Evolutionary conservation across 2,888 invertebrate species (phyloP).

Genomic region (Ypsolopha sequella): DNA sequence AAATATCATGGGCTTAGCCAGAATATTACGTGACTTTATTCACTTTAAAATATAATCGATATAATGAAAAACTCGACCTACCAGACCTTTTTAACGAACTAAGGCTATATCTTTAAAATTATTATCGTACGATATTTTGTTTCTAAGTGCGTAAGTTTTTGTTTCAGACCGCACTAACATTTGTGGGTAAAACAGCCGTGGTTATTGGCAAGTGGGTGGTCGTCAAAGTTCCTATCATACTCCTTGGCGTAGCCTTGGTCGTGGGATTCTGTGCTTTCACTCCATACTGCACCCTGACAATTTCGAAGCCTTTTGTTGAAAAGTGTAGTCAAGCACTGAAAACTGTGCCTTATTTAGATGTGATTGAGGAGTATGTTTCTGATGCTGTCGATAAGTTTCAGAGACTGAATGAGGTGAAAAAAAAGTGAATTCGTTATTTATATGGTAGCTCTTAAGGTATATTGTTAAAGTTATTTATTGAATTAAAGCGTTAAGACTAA

Average conservation of each 20-base stretch:
- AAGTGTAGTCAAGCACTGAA: constrained; percentile 43
- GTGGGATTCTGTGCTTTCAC: constrained; percentile 68
- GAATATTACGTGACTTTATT: no score
- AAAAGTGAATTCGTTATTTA: not conserved
- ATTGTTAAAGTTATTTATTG: not conserved
- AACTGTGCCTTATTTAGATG: constrained; percentile 34
- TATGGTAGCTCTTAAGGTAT: not conserved
- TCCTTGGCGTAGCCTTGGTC: constrained; percentile 57
- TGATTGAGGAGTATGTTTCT: constrained; percentile 32
- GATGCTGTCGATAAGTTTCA: constrained; percentile 55
- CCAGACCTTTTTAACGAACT: no score
- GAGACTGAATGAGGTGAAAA: constrained; percentile 7
- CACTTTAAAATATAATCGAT: no score
- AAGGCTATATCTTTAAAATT: no score
- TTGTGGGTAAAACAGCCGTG: constrained; percentile 17
- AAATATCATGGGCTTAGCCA: no score
- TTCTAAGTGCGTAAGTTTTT: constrained; percentile 2
- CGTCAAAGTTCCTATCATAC: constrained; percentile 28
- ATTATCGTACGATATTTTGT: no score
- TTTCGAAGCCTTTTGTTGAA: constrained; percentile 36
- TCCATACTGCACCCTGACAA: constrained; percentile 61
- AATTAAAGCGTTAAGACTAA: not conserved
- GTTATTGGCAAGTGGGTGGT: constrained; percentile 37
- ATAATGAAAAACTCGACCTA: no score
- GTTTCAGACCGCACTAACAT: constrained; percentile 18